phyloP scores from a whole-genome alignment of 1,140 invertebrate genomes.

The Penaeus vannamei region DNA sequence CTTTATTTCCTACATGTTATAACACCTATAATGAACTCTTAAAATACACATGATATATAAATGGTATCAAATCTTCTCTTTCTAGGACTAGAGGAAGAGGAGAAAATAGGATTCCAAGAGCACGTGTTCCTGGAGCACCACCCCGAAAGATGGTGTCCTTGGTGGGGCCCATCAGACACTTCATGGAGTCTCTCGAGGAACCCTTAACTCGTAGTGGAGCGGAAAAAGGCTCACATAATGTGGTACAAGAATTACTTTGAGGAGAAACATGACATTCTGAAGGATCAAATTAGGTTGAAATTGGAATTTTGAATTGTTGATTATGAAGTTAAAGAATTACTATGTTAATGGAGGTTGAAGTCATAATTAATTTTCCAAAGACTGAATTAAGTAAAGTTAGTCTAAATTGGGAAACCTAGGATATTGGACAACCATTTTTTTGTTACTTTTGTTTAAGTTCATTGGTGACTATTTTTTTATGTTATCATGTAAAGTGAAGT shows the following conservation, averaged over 20 bases:
- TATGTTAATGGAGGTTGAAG: background rate
- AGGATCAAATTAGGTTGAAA: background rate
- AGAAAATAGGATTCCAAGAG: conserved; percentile 86
- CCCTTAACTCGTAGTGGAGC: conserved; percentile 87
- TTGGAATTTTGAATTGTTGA: background rate
- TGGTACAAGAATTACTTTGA: conserved; percentile 94
- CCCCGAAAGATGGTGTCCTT: conserved; percentile 90
- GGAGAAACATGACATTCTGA: conserved; percentile 58
- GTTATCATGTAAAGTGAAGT: too few species aligned
- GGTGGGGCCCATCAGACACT: conserved; percentile 91
- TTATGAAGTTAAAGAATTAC: background rate
- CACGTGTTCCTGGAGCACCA: conserved; percentile 94
- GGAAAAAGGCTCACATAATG: conserved; percentile 91
- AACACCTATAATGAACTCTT: background rate
- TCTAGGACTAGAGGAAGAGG: conserved; percentile 84
- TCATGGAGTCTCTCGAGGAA: conserved; percentile 98
- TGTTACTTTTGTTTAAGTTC: too few species aligned
- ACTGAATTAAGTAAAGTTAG: too few species aligned
- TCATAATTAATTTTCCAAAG: too few species aligned
- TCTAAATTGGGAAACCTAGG: too few species aligned
- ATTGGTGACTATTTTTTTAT: too few species aligned
- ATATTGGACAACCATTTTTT: too few species aligned
- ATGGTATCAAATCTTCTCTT: conserved; percentile 61
- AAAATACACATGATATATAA: too few species aligned
- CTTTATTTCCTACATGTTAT: background rate